Base-by-base conservation (phyloP, 2,113 vertebrate genomes). In the Haliaeetus leucogaster region DNA sequence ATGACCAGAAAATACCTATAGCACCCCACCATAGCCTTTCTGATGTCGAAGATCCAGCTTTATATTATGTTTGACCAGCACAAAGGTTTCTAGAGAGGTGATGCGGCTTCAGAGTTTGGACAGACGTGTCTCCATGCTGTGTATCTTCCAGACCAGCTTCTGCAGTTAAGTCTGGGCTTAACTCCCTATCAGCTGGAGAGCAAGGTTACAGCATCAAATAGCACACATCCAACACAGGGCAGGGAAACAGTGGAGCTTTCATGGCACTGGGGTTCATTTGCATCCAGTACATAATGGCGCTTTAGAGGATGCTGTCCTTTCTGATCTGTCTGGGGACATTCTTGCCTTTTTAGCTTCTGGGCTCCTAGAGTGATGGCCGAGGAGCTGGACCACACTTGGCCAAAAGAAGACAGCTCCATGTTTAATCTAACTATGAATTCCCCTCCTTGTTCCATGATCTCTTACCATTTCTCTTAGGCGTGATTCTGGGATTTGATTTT, bases 371-470 rank as follows among this genome's bases (percentile, higher is more conserved):
- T 25, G 73, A 92, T 82, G 68, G 58, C 79, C 3, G 38, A 96
- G 74, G 85, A 97, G 82, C 72, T 86, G 88, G 88, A 92, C 78
- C 10, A 78, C 66, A 13, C n/a, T 63, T 84, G 84, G 78, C 68
- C 55, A 71, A 38, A 80, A 42, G 82, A 86, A 86, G 89, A 77
- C 67, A 94, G 27, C 43, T 80, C 93, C 80, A 84, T 77, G 84
- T 93, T 95, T 96, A 80, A 77, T 87, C 80, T 47, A 2, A 7
- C 38, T 59, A 83, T 98, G 96, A 98, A 97, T 97, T 56, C 86
- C 93, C 30, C 11, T 58, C 89, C 67, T 97, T 98, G 97, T 98
- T 86, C 78, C 66, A 16, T 5, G 34, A 47, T 74, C 8, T 38
- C 68, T 77, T 25, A 10, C 91, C 78, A 82, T 42, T 52, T 45